Conservation (phyloP, 2,797 vertebrate genomes). For the Argya squamiceps region DNA sequence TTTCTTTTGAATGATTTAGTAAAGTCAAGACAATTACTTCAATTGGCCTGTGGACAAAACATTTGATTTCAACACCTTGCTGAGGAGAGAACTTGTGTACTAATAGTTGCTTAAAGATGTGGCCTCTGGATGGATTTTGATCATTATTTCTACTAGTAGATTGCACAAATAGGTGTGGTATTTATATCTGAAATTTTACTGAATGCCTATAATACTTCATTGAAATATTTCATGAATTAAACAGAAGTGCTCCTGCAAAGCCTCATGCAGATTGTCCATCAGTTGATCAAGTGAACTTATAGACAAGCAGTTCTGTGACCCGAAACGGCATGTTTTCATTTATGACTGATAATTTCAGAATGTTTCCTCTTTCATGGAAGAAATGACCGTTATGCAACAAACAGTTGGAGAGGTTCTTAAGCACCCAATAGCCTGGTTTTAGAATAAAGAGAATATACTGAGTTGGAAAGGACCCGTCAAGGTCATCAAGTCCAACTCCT, state of each 20-base stretch:
- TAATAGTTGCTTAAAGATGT: not conserved
- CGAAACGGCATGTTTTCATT: not conserved
- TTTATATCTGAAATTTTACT: constrained; percentile 37
- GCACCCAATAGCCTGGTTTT: constrained; percentile 59
- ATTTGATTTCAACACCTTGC: not conserved
- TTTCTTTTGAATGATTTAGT: not conserved
- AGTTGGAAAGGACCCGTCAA: not conserved
- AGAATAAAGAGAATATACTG: not conserved
- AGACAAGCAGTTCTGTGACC: not conserved
- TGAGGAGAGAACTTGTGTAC: not conserved
- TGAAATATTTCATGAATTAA: not conserved
- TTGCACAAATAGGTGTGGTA: constrained; percentile 29
- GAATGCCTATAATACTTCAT: constrained; percentile 14
- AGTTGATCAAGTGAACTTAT: not conserved
- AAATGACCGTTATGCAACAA: not conserved
- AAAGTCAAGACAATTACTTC: not conserved
- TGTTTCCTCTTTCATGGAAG: constrained; percentile 17
- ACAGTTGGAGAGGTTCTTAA: not conserved
- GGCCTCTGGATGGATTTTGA: not conserved
- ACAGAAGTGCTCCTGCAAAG: constrained; percentile 2
- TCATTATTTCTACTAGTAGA: not conserved
- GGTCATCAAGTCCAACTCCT: not conserved
- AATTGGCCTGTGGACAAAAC: not conserved
- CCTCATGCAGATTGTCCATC: not conserved
- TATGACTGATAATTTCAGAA: not conserved